A percentile compares a stretch with the other conserved stretches of the same genome.
Conservation (phyloP, 2,113 vertebrate genomes). For the Dipodomys ordii region DNA sequence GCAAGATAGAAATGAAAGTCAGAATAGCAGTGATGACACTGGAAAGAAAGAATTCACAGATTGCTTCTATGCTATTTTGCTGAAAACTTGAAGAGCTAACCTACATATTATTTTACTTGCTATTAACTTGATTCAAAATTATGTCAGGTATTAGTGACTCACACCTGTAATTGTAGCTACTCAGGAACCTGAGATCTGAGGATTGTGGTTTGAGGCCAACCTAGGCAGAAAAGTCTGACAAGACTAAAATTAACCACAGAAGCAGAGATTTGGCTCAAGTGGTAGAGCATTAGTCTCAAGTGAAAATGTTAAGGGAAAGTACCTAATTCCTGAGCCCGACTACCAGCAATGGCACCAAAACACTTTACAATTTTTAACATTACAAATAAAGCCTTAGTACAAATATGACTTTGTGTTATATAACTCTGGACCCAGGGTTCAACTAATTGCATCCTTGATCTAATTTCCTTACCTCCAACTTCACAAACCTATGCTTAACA, state of each 20-base stretch:
- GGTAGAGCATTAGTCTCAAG: too few relatives aligned
- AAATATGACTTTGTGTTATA: neutral
- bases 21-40: neutral
- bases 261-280: too few relatives aligned
- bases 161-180: too few relatives aligned
- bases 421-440: neutral
- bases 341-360: too few relatives aligned
- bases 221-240: too few relatives aligned
- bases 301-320: too few relatives aligned
- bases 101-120: conserved; percentile 54
- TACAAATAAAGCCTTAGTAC: neutral
- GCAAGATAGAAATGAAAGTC: neutral
- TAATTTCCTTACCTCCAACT: neutral
- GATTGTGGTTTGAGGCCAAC: too few relatives aligned
- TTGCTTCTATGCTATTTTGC: neutral
- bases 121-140: neutral
- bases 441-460: neutral
- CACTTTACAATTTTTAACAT: neutral
- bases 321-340: too few relatives aligned
- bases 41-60: neutral
- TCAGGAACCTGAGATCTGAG: too few relatives aligned
- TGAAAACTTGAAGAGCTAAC: conserved; percentile 8
- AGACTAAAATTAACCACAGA: too few relatives aligned
- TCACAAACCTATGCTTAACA: neutral
- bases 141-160: neutral